These are phyloP conservation scores for Nasonovia ribisnigri DNA, from an alignment of 2,888 invertebrate genomes.

Conservation along the genomic window DNA sequence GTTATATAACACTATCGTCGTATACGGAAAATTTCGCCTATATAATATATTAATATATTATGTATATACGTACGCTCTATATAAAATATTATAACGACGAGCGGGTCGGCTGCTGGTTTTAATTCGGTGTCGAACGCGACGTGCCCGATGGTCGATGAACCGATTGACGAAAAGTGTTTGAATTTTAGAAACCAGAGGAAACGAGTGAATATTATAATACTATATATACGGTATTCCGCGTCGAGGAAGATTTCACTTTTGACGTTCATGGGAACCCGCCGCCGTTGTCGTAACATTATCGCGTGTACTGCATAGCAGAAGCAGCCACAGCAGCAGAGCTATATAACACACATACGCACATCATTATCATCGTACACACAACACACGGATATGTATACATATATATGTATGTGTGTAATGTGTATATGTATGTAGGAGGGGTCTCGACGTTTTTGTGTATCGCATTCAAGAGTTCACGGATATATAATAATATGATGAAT, in stretches of 20 bases:
- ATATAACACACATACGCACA: not conserved
- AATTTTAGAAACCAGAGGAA: not conserved
- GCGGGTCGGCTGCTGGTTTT: not conserved
- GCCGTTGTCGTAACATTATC: slow-evolving; percentile 45
- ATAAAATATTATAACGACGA: not conserved
- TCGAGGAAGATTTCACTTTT: slow-evolving; percentile 54
- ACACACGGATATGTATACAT: not conserved
- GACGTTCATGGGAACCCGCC: slow-evolving; percentile 58
- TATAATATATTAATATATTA: not conserved
- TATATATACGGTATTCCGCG: not conserved
- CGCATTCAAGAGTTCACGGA: slow-evolving; percentile 28
- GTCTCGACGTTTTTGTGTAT: slow-evolving; percentile 4
- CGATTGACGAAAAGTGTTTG: slow-evolving; percentile 24
- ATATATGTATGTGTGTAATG: no score
- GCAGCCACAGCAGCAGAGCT: not conserved
- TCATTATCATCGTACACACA: not conserved
- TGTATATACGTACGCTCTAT: no score
- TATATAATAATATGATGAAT: not conserved
- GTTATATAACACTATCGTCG: not conserved
- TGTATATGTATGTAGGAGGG: not conserved
- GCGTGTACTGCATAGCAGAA: slow-evolving; percentile 41
- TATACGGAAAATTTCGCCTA: not conserved
- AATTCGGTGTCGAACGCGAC: slow-evolving; percentile 2
- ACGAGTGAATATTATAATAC: not conserved
- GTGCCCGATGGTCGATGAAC: slow-evolving; percentile 11